These are phyloP conservation scores for Psittacula echo DNA, from an alignment of 2,797 vertebrate species.

Conservation along the genomic window DNA sequence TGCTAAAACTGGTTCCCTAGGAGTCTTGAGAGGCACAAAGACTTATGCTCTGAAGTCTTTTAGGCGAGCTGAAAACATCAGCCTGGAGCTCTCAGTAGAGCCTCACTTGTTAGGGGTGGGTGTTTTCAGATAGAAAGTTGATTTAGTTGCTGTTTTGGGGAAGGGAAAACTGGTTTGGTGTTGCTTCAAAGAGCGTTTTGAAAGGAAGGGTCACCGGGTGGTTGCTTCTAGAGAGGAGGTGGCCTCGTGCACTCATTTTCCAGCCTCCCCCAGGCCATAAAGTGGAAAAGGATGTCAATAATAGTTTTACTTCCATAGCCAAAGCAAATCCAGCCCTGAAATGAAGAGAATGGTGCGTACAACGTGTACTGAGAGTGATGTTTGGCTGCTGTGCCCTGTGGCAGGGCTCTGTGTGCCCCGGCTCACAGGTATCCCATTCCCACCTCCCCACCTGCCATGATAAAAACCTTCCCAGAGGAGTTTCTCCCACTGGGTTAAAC, in stretches of 20 bases:
- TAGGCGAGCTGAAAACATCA: not conserved
- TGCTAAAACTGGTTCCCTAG: not conserved
- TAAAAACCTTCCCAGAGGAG: not conserved
- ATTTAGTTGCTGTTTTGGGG: not conserved
- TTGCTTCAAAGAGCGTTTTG: not conserved
- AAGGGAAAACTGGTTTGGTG: not conserved
- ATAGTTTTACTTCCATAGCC: not conserved
- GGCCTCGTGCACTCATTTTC: rapidly evolving
- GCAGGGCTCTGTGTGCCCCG: not conserved
- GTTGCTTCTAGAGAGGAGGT: not conserved
- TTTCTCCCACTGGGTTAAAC: not conserved
- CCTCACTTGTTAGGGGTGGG: not conserved
- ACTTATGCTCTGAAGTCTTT: not conserved
- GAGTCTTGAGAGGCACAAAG: not conserved
- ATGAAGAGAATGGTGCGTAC: rapidly evolving
- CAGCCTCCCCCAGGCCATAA: not conserved
- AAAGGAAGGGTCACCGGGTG: not conserved
- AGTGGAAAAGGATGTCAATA: not conserved
- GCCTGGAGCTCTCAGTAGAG: not conserved
- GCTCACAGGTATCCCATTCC: not conserved
- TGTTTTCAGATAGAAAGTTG: not conserved
- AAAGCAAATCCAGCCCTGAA: not conserved
- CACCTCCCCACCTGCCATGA: rapidly evolving
- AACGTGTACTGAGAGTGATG: rapidly evolving
- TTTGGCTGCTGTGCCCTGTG: rapidly evolving